Conservation (phyloP, 2,113 vertebrate genomes). For the Rhinopithecus roxellana region DNA sequence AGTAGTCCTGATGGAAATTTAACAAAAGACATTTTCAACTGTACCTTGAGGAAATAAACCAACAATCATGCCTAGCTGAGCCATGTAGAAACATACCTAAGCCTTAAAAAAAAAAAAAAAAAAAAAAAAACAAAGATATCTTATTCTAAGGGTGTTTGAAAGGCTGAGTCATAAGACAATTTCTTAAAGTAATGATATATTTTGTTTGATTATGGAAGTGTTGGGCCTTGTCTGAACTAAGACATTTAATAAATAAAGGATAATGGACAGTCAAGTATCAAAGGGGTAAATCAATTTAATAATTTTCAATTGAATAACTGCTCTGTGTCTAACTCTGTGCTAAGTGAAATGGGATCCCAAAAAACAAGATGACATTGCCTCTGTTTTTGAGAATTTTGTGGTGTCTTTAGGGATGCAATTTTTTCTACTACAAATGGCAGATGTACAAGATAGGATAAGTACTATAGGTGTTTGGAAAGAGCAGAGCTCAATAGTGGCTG, state of each 20-base stretch:
- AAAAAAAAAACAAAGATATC: neutral
- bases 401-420: neutral
- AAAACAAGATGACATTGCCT: neutral
- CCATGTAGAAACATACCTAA: neutral
- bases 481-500: neutral
- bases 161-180: neutral
- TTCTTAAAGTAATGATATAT: neutral
- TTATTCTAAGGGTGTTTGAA: neutral
- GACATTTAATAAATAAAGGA: neutral
- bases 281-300: neutral
- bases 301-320: neutral
- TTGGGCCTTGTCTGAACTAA: neutral
- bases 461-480: neutral
- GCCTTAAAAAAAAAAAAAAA: neutral
- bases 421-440: conserved; percentile 1
- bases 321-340: neutral
- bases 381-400: neutral
- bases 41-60: neutral
- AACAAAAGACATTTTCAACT: conserved; percentile 19
- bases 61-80: neutral
- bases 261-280: neutral
- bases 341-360: neutral
- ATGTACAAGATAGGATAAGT: neutral
- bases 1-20: neutral
- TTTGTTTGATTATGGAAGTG: conserved; percentile 3